Evolutionary conservation across 2,113 vertebrate species (phyloP).

Genomic region (Pogona vitticeps): DNA sequence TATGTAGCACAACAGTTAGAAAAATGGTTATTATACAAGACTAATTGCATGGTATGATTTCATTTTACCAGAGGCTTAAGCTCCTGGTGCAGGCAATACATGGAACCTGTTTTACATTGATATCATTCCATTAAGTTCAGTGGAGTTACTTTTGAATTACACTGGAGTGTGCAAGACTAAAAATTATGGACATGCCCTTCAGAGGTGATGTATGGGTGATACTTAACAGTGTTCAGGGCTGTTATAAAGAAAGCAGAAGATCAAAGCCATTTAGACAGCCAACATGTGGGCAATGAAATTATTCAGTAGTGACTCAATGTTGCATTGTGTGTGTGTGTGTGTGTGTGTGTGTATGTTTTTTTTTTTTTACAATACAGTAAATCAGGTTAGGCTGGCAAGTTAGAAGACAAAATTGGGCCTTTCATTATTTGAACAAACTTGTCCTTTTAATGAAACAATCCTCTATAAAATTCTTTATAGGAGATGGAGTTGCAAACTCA

Average conservation of each 20-base stretch:
- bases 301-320: constrained; percentile 51
- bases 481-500: not conserved
- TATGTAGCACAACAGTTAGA: not conserved
- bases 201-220: constrained; percentile 23
- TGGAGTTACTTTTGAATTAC: constrained; percentile 35
- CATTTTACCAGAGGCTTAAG: not conserved
- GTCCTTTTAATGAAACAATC: constrained; percentile 38
- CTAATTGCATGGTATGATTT: accelerated
- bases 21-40: not conserved
- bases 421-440: constrained; percentile 52
- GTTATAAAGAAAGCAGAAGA: constrained; percentile 46
- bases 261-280: constrained; percentile 37
- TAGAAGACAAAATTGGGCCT: constrained; percentile 60
- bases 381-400: constrained; percentile 59
- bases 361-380: constrained; percentile 50
- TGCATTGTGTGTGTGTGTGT: constrained; percentile 33
- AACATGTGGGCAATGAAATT: constrained; percentile 59
- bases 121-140: constrained; percentile 36
- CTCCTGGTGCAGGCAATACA: not conserved
- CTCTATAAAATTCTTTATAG: not conserved
- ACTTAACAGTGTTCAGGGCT: constrained; percentile 39
- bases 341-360: too few relatives aligned
- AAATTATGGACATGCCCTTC: constrained; percentile 26
- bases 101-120: not conserved
- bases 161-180: not conserved